phyloP scores from a whole-genome alignment of 2,113 vertebrate species.

The Willisornis vidua region DNA sequence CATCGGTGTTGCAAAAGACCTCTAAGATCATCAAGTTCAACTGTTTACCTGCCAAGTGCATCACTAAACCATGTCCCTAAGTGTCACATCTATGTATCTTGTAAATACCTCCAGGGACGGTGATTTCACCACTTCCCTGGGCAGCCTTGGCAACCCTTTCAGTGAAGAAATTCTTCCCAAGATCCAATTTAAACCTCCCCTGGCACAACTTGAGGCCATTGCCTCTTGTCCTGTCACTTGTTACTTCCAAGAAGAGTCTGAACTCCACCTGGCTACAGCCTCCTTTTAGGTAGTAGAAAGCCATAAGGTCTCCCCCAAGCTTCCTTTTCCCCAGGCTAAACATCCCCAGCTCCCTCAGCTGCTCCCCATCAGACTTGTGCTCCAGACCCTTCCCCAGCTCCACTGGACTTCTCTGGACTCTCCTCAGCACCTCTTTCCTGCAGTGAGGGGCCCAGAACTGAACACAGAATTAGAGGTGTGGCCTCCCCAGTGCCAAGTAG shows the following conservation, averaged over 20 bases:
- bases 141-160: not conserved
- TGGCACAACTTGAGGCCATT: not conserved
- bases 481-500: not conserved
- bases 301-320: not conserved
- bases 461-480: not conserved
- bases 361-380: not conserved
- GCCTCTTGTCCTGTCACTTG: not conserved
- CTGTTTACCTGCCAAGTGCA: not conserved
- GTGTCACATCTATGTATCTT: not conserved
- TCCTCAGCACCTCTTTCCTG: not conserved
- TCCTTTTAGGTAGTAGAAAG: not conserved
- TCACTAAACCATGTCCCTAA: not conserved
- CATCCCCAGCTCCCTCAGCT: not conserved
- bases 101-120: not conserved
- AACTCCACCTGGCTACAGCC: not conserved
- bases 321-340: not conserved
- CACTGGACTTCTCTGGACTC: accelerated
- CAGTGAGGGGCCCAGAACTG: not conserved
- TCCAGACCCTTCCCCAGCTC: not conserved
- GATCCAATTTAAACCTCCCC: not conserved
- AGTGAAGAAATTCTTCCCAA: not conserved
- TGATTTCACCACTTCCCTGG: not conserved
- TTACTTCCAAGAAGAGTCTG: not conserved
- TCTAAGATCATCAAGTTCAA: not conserved
- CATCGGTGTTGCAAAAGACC: not conserved